Evolutionary conservation across 2,888 invertebrate species (phyloP), one percentile per base, ranked within the genome.

Genomic region (Cabera pusaria): DNA sequence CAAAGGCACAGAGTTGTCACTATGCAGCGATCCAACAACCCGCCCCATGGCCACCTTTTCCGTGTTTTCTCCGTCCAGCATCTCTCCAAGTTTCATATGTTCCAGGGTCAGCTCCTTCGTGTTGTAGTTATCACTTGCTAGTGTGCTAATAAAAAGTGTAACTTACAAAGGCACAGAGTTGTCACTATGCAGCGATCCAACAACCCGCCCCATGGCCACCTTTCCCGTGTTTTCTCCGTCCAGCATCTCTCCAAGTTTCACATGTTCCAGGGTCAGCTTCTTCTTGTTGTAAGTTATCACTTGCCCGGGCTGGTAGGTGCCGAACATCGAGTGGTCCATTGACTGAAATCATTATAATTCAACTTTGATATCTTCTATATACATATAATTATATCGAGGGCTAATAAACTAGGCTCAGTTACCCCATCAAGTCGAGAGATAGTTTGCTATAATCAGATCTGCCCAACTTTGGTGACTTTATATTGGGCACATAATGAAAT

Each of bases 1-100:
- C 95, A 95, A 95, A 41, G 95, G 95, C 26, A 96, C 94, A 22
- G 91, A 90, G 57, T 93, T 94, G 27, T 94, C 94, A 56, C 92
- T 93, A 48, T 93, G 92, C 48, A 96, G 92, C 44, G 94, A 94
- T 55, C 95, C 96, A 1, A 96, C 93, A 9, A 97, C 96, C 70
- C 93, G 93, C 1, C 95, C 96, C 38, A 94, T 72, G 1, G 95
- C 73, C 0, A 96, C 92, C 61, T 91, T 93, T 49, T 92, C 71
- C 7, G 90, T 73, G 63, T 96, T 96, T 5, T 89, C 57, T 1
- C 94, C 95, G 2, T 90, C 77, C 25, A 83, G 75, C 37, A 96
- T 73, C 18, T 90, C 82, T 17, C 82, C 81, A 6, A 96, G 66
- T 1, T 69, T 68, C 3, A 54, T 49, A 3, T 42, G 56, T 8